These are phyloP conservation scores for Nothura maculosa DNA, from an alignment of 2,797 vertebrate species.

Conservation along the genomic window DNA sequence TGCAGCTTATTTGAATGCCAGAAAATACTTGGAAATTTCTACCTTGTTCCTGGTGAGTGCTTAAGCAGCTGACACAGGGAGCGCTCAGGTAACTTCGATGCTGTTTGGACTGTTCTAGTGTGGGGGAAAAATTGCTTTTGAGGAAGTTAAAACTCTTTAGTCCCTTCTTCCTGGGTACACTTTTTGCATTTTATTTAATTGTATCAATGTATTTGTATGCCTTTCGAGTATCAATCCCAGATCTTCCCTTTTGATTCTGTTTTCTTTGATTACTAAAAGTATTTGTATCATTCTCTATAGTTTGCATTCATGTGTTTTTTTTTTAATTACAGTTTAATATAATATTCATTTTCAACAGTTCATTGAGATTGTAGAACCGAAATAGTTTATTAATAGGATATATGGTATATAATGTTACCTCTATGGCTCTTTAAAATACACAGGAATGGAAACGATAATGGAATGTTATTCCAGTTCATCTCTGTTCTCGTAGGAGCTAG, in stretches of 20 bases:
- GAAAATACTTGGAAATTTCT: background rate
- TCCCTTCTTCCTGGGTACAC: background rate
- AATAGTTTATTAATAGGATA: background rate
- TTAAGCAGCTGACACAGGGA: background rate
- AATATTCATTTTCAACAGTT: background rate
- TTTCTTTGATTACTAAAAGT: background rate
- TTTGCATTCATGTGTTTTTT: background rate
- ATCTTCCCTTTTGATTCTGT: background rate
- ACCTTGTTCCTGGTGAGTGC: fast-evolving
- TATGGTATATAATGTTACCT: background rate
- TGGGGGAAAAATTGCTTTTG: background rate
- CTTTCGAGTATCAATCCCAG: background rate
- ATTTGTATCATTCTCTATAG: too few relatives aligned
- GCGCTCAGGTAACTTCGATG: background rate
- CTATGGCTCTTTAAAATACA: background rate
- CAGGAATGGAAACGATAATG: background rate
- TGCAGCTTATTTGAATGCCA: background rate
- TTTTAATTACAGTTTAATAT: background rate
- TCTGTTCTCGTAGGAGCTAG: background rate
- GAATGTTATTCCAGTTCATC: background rate
- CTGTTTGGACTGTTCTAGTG: background rate
- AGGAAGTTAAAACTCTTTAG: background rate
- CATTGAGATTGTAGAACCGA: background rate
- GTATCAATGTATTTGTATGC: background rate
- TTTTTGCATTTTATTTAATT: background rate